Evolutionary conservation across 2,113 vertebrate species (phyloP), one percentile per base, ranked within the genome.

Genomic region (Centropus bengalensis): DNA sequence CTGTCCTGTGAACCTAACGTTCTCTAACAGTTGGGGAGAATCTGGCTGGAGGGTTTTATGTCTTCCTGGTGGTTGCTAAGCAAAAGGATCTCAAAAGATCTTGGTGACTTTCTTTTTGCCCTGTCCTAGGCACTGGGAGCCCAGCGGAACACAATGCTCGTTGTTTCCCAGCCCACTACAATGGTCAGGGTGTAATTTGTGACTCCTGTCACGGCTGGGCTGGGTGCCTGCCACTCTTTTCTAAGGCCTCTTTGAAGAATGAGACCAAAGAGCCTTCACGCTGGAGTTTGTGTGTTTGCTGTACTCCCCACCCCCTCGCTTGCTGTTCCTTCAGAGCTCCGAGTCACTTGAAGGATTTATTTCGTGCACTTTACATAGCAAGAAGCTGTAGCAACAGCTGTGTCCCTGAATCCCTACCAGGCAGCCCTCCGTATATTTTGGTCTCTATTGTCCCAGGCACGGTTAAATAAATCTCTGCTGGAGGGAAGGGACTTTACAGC

Each of bases 341-440:
- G 0, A 82, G 68, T 86, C 52, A 56, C 88, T 91, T 90, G 30
- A 84, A 92, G 6, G 0, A 92, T 94, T 96, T 93, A 91, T 96
- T 96, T 96, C 54, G 45, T 86, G 88, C 92, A 64, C 93, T 96
- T 96, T 94, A 94, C 88, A 55, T 81, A 91, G 90, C 82, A 95
- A 91, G 80, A 93, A 92, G 90, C 93, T 66, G 84, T 51, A 89
- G 54, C 67, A 85, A 59, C 95, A 92, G 89, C 89, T 88, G 87
- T 40, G 71, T 56, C 73, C 2, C 3, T 68, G 91, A 90, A 76
- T 90, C 88, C 88, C 88, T 82, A 84, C 85, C 88, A 58, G 68
- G 88, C 90, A 71, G 73, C 85, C 73, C 86, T 85, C 9, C 0
- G 33, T 78, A 24, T 71, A 33, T 88, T 86, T 88, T 83, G 55